Evolutionary conservation across 2,113 vertebrate genomes (phyloP), one percentile per base, ranked within the genome.

Genomic region (Passerina amoena): DNA sequence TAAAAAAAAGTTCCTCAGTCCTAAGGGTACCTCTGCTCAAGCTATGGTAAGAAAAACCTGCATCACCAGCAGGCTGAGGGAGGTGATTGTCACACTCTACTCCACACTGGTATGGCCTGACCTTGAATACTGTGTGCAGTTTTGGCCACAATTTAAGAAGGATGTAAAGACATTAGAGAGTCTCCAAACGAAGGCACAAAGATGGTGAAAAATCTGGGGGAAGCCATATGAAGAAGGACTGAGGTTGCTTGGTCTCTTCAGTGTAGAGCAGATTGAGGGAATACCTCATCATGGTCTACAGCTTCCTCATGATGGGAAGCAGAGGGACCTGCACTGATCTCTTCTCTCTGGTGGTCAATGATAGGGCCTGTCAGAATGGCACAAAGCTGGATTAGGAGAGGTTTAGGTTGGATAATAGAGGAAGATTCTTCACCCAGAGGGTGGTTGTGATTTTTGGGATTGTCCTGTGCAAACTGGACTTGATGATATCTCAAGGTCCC

Each of bases 41-140:
- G 20, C 42, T 35, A 51, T 3, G 10, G 10, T 33, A 31, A 59
- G 78, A 70, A 88, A 66, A 53, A 53, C 37, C 12, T 33, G 28
- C 21, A 42, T 63, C 0, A 1, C 48, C 22, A 42, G 18, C 0
- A 0, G 10, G 24, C 6, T 42, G n/a, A 76, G 63, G 21, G 54
- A 69, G 14, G 25, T 23, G 47, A 48, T 30, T 54, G 10, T 63
- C 5, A 2, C 6, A 23, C 25, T 56, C 12, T 63, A 6, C 10
- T 63, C 42, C 6, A 35, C 17, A 33, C 31, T 70, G 22, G 18
- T 70, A 31, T 20, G 22, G 42, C 48, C 19, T 70, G 48, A 42
- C 18, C 56, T 77, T 11, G 8, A 77, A 54, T 56, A 40, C 12
- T 28, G 10, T 31, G 10, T 82, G 40, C 35, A 50, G 30, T 63